Evolutionary conservation across 1,140 invertebrate genomes (phyloP).

Genomic region (Globodera ellingtonae): DNA sequence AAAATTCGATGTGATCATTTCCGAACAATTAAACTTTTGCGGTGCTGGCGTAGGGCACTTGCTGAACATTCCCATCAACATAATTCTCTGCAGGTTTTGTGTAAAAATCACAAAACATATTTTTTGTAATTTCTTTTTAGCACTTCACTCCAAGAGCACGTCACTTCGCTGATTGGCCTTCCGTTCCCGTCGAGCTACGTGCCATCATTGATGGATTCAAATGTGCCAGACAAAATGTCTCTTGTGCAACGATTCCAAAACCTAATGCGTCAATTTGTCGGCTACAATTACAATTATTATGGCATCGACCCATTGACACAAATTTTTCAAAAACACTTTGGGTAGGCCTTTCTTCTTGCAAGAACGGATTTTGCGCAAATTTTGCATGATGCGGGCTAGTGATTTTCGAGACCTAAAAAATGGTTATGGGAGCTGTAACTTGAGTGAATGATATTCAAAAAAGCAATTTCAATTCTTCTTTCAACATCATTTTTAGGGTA

Average conservation of each 20-base stretch:
- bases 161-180: slow-evolving; percentile 28
- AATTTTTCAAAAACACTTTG: slow-evolving; percentile 40
- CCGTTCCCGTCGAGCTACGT: slow-evolving; percentile 43
- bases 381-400: no score
- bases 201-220: slow-evolving; percentile 32
- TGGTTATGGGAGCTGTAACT: no score
- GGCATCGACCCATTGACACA: slow-evolving; percentile 20
- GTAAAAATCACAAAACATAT: no score
- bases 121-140: slow-evolving; percentile 23
- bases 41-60: slow-evolving; percentile 30
- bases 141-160: slow-evolving; percentile 36
- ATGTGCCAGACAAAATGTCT: slow-evolving; percentile 37
- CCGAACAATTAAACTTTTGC: slow-evolving; percentile 43
- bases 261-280: slow-evolving; percentile 5
- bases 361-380: background rate
- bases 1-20: slow-evolving; percentile 40
- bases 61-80: slow-evolving; percentile 25
- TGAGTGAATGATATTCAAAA: no score
- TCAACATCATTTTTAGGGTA: no score
- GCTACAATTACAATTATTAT: background rate
- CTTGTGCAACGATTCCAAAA: slow-evolving; percentile 32
- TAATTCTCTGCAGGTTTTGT: slow-evolving; percentile 22
- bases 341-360: slow-evolving; percentile 26
- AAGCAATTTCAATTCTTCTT: no score
- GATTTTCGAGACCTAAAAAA: no score